phyloP scores from a whole-genome alignment of 1,140 invertebrate genomes.

The Macrotrachela quadricornifera region DNA sequence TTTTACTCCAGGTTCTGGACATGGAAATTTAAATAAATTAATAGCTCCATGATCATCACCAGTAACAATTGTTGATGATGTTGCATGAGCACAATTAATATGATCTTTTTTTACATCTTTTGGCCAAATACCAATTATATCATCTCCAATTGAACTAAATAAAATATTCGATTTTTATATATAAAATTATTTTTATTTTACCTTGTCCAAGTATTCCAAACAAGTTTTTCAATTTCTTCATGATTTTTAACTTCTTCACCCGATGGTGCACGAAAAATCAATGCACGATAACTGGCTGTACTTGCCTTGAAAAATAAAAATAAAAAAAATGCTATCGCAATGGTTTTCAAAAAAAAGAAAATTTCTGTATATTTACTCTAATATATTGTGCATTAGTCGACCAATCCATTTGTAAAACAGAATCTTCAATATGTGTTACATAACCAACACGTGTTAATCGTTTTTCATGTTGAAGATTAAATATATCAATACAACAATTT shows the following conservation, averaged over 20 bases:
- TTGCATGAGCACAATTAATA: slow-evolving; percentile 26
- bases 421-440: slow-evolving; percentile 25
- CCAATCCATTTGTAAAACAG: slow-evolving; percentile 30
- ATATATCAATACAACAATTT: slow-evolving; percentile 27
- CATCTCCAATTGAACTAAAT: slow-evolving; percentile 20
- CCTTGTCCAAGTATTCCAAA: slow-evolving; percentile 28
- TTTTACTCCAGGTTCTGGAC: slow-evolving; percentile 25
- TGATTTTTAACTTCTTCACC: slow-evolving; percentile 11
- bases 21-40: slow-evolving; percentile 28
- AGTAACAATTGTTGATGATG: slow-evolving; percentile 22
- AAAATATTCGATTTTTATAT: background rate
- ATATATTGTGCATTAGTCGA: slow-evolving; percentile 24
- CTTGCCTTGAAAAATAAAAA: too few relatives aligned
- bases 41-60: slow-evolving; percentile 30
- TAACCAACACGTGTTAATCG: slow-evolving; percentile 19
- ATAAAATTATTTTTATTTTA: slow-evolving; percentile 5
- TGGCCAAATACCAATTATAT: slow-evolving; percentile 30
- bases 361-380: slow-evolving; percentile 13
- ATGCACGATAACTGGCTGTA: slow-evolving; percentile 10
- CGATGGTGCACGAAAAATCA: slow-evolving; percentile 22
- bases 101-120: slow-evolving; percentile 19
- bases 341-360: too few relatives aligned
- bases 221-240: slow-evolving; percentile 20
- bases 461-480: slow-evolving; percentile 19
- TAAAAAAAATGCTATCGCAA: too few relatives aligned